Conservation (phyloP, 2,113 vertebrate species). For the Chloebia gouldiae region DNA sequence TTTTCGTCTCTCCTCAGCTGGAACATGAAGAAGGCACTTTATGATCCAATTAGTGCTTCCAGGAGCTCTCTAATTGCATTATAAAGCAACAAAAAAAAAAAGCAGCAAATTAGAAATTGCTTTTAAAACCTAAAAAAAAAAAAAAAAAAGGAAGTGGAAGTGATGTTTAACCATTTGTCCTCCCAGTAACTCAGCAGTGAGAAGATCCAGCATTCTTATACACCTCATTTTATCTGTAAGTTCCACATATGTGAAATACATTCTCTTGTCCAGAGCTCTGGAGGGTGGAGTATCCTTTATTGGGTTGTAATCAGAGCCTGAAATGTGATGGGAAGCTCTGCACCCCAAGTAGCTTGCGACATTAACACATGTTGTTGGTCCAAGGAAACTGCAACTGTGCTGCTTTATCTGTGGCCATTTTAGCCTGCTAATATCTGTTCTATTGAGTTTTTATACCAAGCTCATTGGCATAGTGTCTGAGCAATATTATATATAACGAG, state of each 20-base stretch:
- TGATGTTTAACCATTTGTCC: conserved; percentile 3
- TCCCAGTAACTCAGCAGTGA: background rate
- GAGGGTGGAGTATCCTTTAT: background rate
- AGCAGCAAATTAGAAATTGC: background rate
- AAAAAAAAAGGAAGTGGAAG: background rate
- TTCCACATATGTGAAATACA: background rate
- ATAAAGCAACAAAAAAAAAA: conserved; percentile 29
- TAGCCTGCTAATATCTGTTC: background rate
- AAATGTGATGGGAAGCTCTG: background rate
- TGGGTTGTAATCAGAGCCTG: background rate
- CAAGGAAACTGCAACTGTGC: background rate
- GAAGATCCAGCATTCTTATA: background rate
- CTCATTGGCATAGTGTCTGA: background rate
- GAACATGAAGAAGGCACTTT: conserved; percentile 64
- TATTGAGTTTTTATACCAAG: background rate
- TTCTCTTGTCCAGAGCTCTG: background rate
- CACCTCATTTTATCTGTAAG: background rate
- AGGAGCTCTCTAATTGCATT: conserved; percentile 66
- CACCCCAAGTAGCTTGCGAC: rapidly evolving
- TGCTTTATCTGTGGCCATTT: background rate
- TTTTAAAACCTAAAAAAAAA: background rate
- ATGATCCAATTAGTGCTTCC: conserved; percentile 67
- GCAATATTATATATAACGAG: background rate
- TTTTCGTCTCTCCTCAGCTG: conserved; percentile 50
- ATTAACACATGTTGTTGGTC: background rate